Conservation (phyloP, 2,113 vertebrate species). For the Bolborhynchus lineola region DNA sequence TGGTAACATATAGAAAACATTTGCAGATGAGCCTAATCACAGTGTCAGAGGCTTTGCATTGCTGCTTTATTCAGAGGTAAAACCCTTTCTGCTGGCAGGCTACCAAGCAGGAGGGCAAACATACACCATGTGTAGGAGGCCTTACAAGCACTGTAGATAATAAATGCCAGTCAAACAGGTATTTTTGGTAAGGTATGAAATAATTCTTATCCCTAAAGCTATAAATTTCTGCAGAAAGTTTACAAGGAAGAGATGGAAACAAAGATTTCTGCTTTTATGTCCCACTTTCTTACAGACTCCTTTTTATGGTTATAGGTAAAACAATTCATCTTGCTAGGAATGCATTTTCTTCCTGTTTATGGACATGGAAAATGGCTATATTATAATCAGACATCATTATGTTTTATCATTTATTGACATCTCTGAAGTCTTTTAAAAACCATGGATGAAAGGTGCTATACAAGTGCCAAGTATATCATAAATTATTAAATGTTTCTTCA, state of each 20-base stretch:
- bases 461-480: background rate
- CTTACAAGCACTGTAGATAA: background rate
- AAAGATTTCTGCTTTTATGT: background rate
- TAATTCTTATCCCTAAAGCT: background rate
- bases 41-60: background rate
- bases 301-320: background rate
- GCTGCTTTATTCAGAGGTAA: background rate
- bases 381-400: background rate
- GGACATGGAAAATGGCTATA: background rate
- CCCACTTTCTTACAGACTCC: background rate
- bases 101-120: background rate
- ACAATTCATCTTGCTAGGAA: background rate
- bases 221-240: background rate
- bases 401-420: constrained; percentile 23
- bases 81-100: background rate
- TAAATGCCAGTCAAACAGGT: background rate
- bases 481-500: constrained; percentile 35
- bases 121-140: background rate
- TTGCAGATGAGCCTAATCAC: background rate
- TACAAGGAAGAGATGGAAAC: background rate
- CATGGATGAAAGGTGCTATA: constrained; percentile 12
- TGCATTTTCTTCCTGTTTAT: background rate
- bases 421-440: constrained; percentile 22
- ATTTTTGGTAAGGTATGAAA: background rate
- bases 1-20: background rate